phyloP scores from a whole-genome alignment of 30 jellyfish, hydroid and myxozoan species.

The Hydra vulgaris region DNA sequence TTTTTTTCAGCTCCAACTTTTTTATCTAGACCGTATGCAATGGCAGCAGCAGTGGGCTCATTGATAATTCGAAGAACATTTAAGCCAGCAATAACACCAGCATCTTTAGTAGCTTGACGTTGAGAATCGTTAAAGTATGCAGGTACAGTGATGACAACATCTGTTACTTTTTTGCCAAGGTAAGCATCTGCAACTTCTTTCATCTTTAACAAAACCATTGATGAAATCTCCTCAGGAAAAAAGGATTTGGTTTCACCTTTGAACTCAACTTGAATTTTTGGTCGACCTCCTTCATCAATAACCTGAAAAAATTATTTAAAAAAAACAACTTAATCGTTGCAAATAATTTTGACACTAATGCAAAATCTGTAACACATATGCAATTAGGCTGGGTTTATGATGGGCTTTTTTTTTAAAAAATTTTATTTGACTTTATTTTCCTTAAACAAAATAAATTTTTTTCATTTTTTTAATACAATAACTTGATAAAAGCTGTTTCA shows the following conservation, averaged over 20 bases:
- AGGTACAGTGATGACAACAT: conserved; percentile 96
- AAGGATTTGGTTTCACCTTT: conserved; percentile 65
- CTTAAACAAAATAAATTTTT: too few species aligned
- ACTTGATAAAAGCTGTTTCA: too few species aligned
- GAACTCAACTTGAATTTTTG: conserved; percentile 54
- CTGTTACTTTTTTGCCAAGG: conserved; percentile 66
- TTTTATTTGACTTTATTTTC: too few species aligned
- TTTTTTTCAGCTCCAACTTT: conserved; percentile 86
- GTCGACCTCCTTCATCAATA: conserved; percentile 71
- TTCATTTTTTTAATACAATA: too few species aligned
- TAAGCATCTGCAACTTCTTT: conserved; percentile 93
- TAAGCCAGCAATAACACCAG: conserved; percentile 97
- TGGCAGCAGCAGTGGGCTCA: conserved; percentile 99
- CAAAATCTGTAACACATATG: too few species aligned
- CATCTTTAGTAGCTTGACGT: conserved; percentile 98
- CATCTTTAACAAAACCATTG: conserved; percentile 94
- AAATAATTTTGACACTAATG: too few species aligned
- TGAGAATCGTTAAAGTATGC: conserved; percentile 96
- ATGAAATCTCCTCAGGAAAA: conserved; percentile 91
- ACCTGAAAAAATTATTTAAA: conserved; percentile 26
- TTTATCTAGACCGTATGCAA: conserved; percentile 97
- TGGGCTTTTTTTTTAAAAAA: too few species aligned
- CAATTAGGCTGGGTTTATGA: too few species aligned
- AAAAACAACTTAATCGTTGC: too few species aligned
- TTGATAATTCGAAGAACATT: conserved; percentile 86